Conservation (phyloP, 2,888 invertebrate species). For the Spodoptera picta region DNA sequence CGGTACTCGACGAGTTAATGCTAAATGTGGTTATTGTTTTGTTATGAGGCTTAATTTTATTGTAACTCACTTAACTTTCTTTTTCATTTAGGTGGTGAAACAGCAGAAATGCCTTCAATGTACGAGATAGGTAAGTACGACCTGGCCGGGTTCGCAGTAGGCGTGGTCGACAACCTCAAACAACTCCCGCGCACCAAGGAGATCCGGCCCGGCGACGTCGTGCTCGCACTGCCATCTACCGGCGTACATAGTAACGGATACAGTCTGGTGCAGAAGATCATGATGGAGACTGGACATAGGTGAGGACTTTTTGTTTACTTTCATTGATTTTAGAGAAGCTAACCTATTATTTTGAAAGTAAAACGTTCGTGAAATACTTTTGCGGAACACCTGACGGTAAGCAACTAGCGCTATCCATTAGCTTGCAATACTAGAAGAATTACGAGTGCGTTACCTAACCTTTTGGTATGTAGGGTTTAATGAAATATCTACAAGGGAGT, state of each 20-base stretch:
- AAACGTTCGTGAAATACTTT: no score
- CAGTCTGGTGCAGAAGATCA: constrained; percentile 94
- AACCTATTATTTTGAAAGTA: no score
- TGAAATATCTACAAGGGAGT: no score
- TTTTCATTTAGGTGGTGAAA: constrained; percentile 93
- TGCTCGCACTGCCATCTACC: constrained; percentile 96
- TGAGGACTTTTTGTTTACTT: constrained; percentile 60
- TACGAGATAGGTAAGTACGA: constrained; percentile 97
- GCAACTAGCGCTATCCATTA: no score
- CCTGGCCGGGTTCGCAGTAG: constrained; percentile 98
- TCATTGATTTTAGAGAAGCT: no score
- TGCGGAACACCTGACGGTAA: no score
- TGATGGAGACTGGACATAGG: constrained; percentile 90
- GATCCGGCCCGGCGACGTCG: constrained; percentile 92
- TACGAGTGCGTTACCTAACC: no score
- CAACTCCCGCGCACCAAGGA: constrained; percentile 91
- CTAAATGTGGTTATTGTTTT: no score
- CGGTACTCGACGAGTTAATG: no score
- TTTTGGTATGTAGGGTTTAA: no score
- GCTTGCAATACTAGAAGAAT: no score
- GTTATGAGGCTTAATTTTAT: no score
- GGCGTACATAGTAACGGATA: constrained; percentile 99
- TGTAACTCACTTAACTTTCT: neutral
- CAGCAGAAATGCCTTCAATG: constrained; percentile 99
- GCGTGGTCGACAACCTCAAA: constrained; percentile 93